Conservation (phyloP, 2,888 invertebrate genomes). For the Dasysyrphus tricinctus region DNA sequence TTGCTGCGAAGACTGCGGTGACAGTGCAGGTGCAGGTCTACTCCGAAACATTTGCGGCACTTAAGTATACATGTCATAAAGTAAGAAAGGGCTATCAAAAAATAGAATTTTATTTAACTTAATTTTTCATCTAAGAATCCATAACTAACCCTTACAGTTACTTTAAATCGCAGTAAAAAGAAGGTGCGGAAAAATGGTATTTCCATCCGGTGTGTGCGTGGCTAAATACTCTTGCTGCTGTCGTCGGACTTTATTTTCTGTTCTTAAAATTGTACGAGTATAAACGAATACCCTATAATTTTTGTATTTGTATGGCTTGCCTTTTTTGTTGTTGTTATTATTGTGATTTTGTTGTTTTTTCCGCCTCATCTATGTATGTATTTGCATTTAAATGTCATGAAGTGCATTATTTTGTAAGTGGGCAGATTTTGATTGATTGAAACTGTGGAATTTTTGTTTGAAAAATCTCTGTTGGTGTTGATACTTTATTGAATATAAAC, state of each 20-base stretch:
- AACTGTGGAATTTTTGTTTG: not conserved
- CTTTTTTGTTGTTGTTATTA: not conserved
- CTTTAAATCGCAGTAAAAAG: not conserved
- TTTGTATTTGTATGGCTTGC: conserved; percentile 5
- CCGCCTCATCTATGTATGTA: not conserved
- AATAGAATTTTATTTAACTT: no score
- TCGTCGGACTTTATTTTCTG: not conserved
- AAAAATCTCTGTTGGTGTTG: conserved; percentile 29
- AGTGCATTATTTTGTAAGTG: conserved; percentile 40
- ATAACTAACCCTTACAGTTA: not conserved
- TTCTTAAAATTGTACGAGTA: conserved; percentile 3
- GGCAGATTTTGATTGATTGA: conserved; percentile 33
- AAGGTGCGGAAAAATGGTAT: conserved; percentile 22
- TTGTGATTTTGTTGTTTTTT: conserved; percentile 28
- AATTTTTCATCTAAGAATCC: not conserved
- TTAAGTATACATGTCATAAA: no score
- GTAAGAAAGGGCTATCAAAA: no score
- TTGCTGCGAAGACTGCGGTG: no score
- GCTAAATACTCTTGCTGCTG: conserved; percentile 2
- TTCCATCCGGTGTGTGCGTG: conserved; percentile 6
- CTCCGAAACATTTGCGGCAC: no score
- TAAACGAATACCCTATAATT: conserved; percentile 43
- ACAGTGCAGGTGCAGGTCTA: no score
- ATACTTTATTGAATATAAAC: conserved; percentile 20
- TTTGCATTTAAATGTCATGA: conserved; percentile 30